Evolutionary conservation across 2,888 invertebrate species (phyloP).

Genomic region (Microplitis manilae): DNA sequence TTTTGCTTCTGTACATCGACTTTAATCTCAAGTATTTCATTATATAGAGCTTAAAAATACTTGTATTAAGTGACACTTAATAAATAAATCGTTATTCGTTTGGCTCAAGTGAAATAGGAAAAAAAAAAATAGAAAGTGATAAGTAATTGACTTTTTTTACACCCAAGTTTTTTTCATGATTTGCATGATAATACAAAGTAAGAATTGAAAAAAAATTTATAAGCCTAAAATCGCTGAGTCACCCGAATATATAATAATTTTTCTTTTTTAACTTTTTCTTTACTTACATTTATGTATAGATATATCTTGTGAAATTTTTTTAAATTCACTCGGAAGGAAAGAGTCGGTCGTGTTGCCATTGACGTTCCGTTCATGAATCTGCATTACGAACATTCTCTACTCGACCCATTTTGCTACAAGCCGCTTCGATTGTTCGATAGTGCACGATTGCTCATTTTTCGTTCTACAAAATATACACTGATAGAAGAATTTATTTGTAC

Average conservation of each 20-base stretch:
- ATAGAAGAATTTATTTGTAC: too few relatives aligned
- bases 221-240: not conserved
- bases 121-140: not conserved
- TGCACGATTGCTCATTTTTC: conserved; percentile 41
- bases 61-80: not conserved
- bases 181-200: not conserved
- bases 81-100: not conserved
- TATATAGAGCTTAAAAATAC: not conserved
- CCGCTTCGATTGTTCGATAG: conserved; percentile 51
- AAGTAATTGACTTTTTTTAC: not conserved
- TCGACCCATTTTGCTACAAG: conserved; percentile 51
- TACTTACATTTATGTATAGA: not conserved
- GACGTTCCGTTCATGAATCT: conserved; percentile 33
- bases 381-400: conserved; percentile 36
- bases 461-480: not conserved
- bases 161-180: conserved; percentile 6
- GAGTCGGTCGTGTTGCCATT: conserved; percentile 14
- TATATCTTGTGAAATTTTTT: not conserved
- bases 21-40: not conserved
- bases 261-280: not conserved
- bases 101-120: not conserved
- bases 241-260: not conserved
- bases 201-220: not conserved
- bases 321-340: not conserved
- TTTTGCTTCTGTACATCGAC: not conserved